Base-by-base conservation (phyloP, 1,140 invertebrate genomes). In the Phymastichus coffea region DNA sequence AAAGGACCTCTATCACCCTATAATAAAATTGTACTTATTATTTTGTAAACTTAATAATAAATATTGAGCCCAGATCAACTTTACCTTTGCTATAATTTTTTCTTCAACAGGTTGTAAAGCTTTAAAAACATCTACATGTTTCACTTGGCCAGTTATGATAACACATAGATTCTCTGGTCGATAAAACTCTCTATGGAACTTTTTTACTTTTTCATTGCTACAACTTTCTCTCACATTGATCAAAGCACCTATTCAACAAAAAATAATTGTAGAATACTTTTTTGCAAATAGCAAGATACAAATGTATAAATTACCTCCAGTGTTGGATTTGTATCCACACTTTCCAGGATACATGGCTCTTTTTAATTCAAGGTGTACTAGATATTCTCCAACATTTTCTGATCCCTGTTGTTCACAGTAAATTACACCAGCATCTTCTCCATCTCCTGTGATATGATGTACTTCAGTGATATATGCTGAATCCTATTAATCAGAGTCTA, bases 391-490 rank as follows among this genome's bases (percentile, higher is more conserved):
- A 37, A 82, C 85, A 73, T 94, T 94, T 77, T 95, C 92, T 22
- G 83, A 68, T 19, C 88, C 88, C 73, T 96, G 93, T 90, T 96
- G 95, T 81, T 97, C 94, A 77, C 90, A 93, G 73, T 97, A 97
- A 1, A 96, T 93, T 25, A 96, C 91, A 28, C 95, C 95, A 28
- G 88, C 91, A 83, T 97, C 88, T 66, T 93, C 86, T 3, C 93
- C 95, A 61, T 92, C 85, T 3, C 86, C 88, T 72, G 90, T 93
- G 44, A 97, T 84, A 74, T 97, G 94, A 78, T 97, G 92, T 2
- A 97, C 92, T 81, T 97, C 94, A 14, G 94, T 97, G 10, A 87
- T 77, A 78, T 88, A 97, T 2, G 84, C 91, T 67, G 87, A 81
- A 64, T 94, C 87, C 88, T 89, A 47, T 62, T 26, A 37, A 52